Conservation (phyloP, 2,888 invertebrate species). For the Ennomos quercinarius region DNA sequence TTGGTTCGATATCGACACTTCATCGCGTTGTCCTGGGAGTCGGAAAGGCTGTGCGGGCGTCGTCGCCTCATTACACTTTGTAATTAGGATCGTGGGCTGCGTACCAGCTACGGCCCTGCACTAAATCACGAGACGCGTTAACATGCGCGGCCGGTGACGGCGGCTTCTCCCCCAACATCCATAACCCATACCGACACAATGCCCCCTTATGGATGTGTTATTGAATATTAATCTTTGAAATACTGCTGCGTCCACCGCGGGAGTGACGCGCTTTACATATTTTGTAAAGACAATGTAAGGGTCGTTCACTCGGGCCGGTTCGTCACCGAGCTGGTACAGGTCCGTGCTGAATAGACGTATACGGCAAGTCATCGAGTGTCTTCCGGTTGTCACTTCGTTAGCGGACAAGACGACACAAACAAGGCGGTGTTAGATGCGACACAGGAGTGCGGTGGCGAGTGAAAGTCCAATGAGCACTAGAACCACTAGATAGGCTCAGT, state of each 20-base stretch:
- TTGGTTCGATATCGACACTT: slow-evolving; percentile 38
- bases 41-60: slow-evolving; percentile 51
- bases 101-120: slow-evolving; percentile 69
- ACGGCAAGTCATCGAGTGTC: slow-evolving; percentile 41
- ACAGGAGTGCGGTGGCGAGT: slow-evolving; percentile 57
- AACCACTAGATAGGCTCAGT: slow-evolving; percentile 67
- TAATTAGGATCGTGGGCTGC: slow-evolving; percentile 79
- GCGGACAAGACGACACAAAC: slow-evolving; percentile 62
- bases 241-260: slow-evolving; percentile 48
- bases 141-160: slow-evolving; percentile 61
- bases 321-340: slow-evolving; percentile 37
- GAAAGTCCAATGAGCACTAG: slow-evolving; percentile 75
- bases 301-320: slow-evolving; percentile 45
- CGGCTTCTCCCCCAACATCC: slow-evolving; percentile 55
- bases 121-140: slow-evolving; percentile 75
- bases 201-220: slow-evolving; percentile 67
- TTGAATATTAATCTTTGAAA: slow-evolving; percentile 73
- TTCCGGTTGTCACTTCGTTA: slow-evolving; percentile 55
- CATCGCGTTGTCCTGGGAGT: slow-evolving; percentile 41
- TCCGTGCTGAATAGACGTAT: slow-evolving; percentile 40
- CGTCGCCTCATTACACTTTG: slow-evolving; percentile 79
- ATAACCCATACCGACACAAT: slow-evolving; percentile 68
- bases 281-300: slow-evolving; percentile 57
- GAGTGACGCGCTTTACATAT: slow-evolving; percentile 62
- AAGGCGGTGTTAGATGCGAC: slow-evolving; percentile 62